Conservation (phyloP, 2,113 vertebrate genomes). For the Eublepharis macularius region DNA sequence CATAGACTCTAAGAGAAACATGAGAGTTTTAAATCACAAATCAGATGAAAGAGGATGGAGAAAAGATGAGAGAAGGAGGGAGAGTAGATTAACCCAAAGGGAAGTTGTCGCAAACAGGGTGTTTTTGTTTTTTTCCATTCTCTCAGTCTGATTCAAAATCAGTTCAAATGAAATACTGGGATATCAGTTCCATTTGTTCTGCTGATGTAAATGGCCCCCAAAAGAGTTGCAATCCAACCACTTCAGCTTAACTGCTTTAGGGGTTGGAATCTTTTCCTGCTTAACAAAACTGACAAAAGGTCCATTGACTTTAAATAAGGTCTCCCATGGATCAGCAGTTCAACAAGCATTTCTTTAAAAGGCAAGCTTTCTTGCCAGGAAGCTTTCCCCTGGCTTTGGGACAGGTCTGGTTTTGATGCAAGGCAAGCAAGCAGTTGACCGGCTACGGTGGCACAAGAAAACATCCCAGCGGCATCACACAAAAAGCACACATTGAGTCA, state of each 20-base stretch:
- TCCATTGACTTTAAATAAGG: slow-evolving; percentile 22
- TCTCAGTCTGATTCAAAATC: not conserved
- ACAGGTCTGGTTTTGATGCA: slow-evolving; percentile 48
- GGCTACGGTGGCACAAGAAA: slow-evolving; percentile 50
- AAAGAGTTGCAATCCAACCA: not conserved
- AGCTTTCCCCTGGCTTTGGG: slow-evolving; percentile 26
- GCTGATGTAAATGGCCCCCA: not conserved
- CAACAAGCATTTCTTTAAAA: slow-evolving; percentile 24
- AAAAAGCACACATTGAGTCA: slow-evolving; percentile 70
- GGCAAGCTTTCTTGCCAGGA: slow-evolving; percentile 9
- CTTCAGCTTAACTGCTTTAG: slow-evolving; percentile 1
- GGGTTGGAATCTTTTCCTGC: not conserved
- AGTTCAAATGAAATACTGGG: not conserved
- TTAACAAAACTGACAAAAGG: not conserved
- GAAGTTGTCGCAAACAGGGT: not conserved
- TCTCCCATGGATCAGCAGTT: not conserved
- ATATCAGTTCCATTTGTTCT: not conserved
- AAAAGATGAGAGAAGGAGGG: not conserved
- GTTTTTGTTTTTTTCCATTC: not conserved
- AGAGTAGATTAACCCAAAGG: not conserved
- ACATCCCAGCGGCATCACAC: slow-evolving; percentile 47
- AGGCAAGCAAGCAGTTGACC: slow-evolving; percentile 45
- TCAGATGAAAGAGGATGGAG: not conserved
- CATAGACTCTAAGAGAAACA: not conserved
- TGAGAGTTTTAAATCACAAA: not conserved